Evolutionary conservation across 1,140 invertebrate genomes (phyloP), one percentile per base, ranked within the genome.

Genomic region (Dufourea novaeangliae): DNA sequence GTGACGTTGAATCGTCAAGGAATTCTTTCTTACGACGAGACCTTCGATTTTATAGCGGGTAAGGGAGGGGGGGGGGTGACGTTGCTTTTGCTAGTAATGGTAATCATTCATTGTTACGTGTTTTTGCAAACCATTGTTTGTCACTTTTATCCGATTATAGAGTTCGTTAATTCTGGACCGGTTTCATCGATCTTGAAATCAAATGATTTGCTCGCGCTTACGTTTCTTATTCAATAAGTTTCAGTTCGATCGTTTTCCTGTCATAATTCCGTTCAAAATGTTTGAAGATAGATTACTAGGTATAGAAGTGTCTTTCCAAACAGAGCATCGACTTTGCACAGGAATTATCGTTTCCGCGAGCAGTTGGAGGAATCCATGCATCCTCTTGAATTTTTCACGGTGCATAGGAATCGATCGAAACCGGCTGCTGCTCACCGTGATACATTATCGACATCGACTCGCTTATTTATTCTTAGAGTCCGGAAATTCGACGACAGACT

Each of bases 311-410:
- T 11, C 20, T 17, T 22, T 10, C 5, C 44, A 22, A 54, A 52
- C 22, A 20, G 32, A 25, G n/a, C 46, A n/a, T 11, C 0, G 59
- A 62, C 59, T 62, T 61, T 39, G 1, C n/a, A 4, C 59, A 14
- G 29, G 22, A 59, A 76, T 69, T 14, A 34, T 32, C 22, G 5
- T 39, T 46, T 34, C 11, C 5, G 37, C 14, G 14, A 22, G 17
- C 11, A 27, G 3, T 34, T 17, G 46, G 54, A 37, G 54, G 44
- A 69, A 61, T 39, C 8, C 41, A 56, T 6, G 41, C 54, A 76
- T 59, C 73, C 56, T 75, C 64, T 69, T 76, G 37, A 76, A 76
- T 69, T 69, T 76, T 76, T 76, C 73, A 76, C 29, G n/a, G 22
- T 69, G 52, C 66, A 39, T 14, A 2, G 12, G 22, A 69, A 76